A percentile compares a stretch with the other conserved stretches of the same genome.
Evolutionary conservation across 2,797 vertebrate species (phyloP).

Genomic region (Halcyon leucocephala): DNA sequence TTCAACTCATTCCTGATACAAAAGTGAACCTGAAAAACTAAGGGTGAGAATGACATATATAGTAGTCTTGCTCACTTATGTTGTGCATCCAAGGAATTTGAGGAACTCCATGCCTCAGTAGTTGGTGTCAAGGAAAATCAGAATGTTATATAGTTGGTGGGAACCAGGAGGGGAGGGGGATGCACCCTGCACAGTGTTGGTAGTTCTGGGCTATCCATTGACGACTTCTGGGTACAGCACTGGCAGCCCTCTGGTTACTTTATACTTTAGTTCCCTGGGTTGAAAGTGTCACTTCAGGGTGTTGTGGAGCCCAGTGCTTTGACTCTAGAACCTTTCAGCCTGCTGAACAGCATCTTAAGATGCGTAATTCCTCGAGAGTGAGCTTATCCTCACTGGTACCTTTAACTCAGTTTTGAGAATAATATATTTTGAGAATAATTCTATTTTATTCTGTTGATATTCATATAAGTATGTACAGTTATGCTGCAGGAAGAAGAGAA

Average conservation of each 20-base stretch:
- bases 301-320: not conserved
- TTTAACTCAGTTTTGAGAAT: not conserved
- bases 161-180: not conserved
- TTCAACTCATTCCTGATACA: not conserved
- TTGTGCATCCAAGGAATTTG: not conserved
- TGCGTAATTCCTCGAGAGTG: not conserved
- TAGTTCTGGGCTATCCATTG: not conserved
- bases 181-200: accelerated
- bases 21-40: not conserved
- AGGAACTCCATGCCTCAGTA: not conserved
- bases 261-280: not conserved
- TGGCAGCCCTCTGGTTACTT: not conserved
- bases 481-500: not conserved
- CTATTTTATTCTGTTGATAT: not conserved
- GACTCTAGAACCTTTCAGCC: not conserved
- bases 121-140: not conserved
- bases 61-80: not conserved
- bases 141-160: not conserved
- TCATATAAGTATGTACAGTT: not conserved
- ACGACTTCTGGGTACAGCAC: not conserved
- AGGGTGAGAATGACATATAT: not conserved
- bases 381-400: not conserved
- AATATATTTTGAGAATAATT: not conserved
- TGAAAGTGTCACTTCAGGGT: not conserved
- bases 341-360: not conserved